Evolutionary conservation across 2,113 vertebrate genomes (phyloP).

Genomic region (Labrus mixtus): DNA sequence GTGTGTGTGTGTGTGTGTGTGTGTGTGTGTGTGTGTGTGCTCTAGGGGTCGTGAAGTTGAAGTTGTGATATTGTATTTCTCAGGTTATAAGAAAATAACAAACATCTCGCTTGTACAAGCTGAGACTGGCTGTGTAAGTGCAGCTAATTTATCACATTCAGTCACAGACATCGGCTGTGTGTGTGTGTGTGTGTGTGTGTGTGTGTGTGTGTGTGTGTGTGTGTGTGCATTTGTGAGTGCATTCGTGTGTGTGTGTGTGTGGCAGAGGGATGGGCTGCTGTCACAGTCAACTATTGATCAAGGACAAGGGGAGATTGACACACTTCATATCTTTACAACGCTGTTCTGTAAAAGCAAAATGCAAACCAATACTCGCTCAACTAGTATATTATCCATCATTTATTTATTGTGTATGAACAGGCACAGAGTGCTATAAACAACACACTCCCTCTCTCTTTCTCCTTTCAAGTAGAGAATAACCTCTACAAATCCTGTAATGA

Average conservation of each 20-base stretch:
- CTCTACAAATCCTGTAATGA: constrained; percentile 61
- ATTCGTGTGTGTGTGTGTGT: constrained; percentile 10
- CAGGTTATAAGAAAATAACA: constrained; percentile 42
- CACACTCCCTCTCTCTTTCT: constrained; percentile 4
- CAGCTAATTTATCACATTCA: constrained; percentile 46
- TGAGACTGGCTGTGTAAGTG: constrained; percentile 10
- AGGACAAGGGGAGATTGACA: constrained; percentile 3
- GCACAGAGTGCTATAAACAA: constrained; percentile 14
- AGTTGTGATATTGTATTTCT: constrained; percentile 14
- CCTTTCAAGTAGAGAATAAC: constrained; percentile 40
- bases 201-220: constrained; percentile 5
- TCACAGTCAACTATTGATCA: constrained; percentile 51
- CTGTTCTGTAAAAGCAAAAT: neutral
- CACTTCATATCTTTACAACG: neutral
- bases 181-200: constrained; percentile 2
- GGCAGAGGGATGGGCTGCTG: constrained; percentile 7
- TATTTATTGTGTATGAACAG: constrained; percentile 27
- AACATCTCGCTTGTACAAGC: constrained; percentile 52
- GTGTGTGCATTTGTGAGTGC: too few relatives aligned
- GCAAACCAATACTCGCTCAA: neutral
- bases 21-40: constrained; percentile 8
- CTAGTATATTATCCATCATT: neutral
- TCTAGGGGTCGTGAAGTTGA: constrained; percentile 1
- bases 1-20: constrained; percentile 17
- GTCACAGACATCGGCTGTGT: neutral